Evolutionary conservation across 2,797 vertebrate genomes (phyloP), one percentile per base, ranked within the genome.

Genomic region (Leuciscus waleckii): DNA sequence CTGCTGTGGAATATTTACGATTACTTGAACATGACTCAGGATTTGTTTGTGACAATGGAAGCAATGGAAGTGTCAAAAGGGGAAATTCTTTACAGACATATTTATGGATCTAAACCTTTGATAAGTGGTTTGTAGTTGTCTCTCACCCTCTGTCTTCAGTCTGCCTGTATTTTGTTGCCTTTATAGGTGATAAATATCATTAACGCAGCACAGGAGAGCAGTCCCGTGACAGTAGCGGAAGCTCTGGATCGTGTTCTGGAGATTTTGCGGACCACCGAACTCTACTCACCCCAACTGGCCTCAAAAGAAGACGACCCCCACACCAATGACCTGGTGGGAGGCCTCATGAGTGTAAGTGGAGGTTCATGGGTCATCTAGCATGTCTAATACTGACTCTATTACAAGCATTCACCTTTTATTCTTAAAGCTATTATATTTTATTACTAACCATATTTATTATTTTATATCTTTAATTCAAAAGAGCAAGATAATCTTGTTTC

Each of bases 181-280:
- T 73, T 71, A 19, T 89, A 99, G 98, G 97, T 99, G 43, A 99
- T 99, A 90, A 99, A 97, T 92, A 99, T 99, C 91, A 98, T 99
- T 92, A 99, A 96, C 56, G 96, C 97, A 85, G 97, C 97, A 13
- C 98, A 99, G 96, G 98, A 99, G 88, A 98, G 95, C 93, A 99
- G 98, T 82, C 96, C 98, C 0, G 90, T 97, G 93, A 96, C 96
- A 0, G 98, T 99, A 84, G 97, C 96, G 1, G 97, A 98, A 93
- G 98, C 98, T 82, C 94, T 99, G 93, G 97, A 99, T 87, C 96
- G 96, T 2, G 98, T 98, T 88, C 94, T 99, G 91, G 98, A 99
- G 92, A 99, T 99, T 88, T 93, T 99, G 87, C 95, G 98, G 92
- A 97, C 97, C 91, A 97, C 97, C 13, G 98, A 99, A 89, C 89